Base-by-base conservation (phyloP, 2,113 vertebrate genomes). In the Pogona vitticeps region DNA sequence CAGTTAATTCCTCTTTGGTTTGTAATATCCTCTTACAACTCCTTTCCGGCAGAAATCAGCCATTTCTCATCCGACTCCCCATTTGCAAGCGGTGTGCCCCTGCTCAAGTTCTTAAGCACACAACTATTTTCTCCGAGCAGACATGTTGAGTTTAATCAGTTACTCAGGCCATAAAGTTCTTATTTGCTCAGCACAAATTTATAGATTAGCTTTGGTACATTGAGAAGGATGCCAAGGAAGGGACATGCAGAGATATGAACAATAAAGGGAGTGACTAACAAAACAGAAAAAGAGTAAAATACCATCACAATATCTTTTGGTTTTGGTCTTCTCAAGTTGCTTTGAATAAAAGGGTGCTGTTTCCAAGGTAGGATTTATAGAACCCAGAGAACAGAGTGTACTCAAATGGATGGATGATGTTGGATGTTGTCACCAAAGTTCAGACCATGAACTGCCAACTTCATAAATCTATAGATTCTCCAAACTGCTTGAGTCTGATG, bases 141-240 rank as follows among this genome's bases (percentile, higher is more conserved):
- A 88, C 86, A 10, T 56, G 88, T 85, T 73, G 52, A 85, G 77
- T 86, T 92, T 88, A 86, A 58, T 26, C 85, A 72, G 88, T 92
- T 31, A 78, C 86, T 92, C 61, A 6, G 67, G 80, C 33, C 84
- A 12, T 82, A 82, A 73, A 88, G 67, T 72, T 88, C 84, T 72
- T 89, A 87, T 89, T 91, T 90, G 67, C 70, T 89, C 79, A 78
- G 65, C 68, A 86, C 21, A 93, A 90, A 81, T 10, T 18, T 88
- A n/a, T 63, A 1, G 38, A 33, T 81, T 75, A 78, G 31, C 21
- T 83, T 85, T 89, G 56, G 83, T 63, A 84, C 87, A 80, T 12
- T 40, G 0, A 0, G 52, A 61, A 76, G 85, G 86, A 71, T 61
- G 20, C 0, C 80, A 75, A 82, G 12, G 83, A 82, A 86, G 76